phyloP scores from a whole-genome alignment of 2,888 invertebrate species.

The Arctia plantaginis region DNA sequence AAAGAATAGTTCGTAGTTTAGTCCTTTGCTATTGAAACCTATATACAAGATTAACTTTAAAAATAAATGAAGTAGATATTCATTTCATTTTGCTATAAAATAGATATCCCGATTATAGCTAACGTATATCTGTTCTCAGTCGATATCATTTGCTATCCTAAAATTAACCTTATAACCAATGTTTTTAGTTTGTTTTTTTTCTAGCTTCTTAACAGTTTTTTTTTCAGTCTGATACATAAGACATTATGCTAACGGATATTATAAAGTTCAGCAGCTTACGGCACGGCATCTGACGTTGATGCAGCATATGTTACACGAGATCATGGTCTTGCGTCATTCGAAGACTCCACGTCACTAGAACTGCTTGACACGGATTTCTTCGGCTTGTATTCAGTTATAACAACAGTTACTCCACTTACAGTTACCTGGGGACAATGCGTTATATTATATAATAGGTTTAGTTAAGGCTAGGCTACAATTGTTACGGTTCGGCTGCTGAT shows the following conservation, averaged over 20 bases:
- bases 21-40: neutral
- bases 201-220: constrained; percentile 3
- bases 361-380: constrained; percentile 86
- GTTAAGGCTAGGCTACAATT: neutral
- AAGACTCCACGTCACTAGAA: constrained; percentile 83
- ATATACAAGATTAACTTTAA: neutral
- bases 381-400: constrained; percentile 98
- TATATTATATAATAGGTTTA: constrained; percentile 9
- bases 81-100: neutral
- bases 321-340: constrained; percentile 83
- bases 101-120: neutral
- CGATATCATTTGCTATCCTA: constrained; percentile 1
- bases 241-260: constrained; percentile 1
- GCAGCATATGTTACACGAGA: constrained; percentile 36
- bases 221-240: constrained; percentile 14
- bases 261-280: constrained; percentile 14
- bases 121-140: neutral
- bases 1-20: neutral
- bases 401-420: constrained; percentile 98
- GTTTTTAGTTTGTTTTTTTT: neutral
- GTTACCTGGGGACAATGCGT: constrained; percentile 84
- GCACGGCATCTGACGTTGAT: constrained; percentile 8
- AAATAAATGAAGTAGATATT: neutral
- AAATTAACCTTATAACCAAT: constrained; percentile 11
- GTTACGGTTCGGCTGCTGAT: neutral